Base-by-base conservation (phyloP, 1,140 invertebrate species). In the Ridgeia piscesae region DNA sequence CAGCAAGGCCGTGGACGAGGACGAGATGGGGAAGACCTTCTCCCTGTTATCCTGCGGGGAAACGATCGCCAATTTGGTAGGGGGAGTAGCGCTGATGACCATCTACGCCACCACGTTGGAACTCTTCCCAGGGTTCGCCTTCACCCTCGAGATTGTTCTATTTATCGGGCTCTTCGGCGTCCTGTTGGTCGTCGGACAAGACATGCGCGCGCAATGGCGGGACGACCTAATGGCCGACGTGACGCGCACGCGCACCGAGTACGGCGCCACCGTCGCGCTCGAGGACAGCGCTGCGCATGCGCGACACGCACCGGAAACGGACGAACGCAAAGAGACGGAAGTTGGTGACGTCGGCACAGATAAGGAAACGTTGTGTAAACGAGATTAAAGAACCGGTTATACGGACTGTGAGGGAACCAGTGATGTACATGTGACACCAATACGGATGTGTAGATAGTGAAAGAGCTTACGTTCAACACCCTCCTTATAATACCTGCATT, bases 201-300 rank as follows among this genome's bases (percentile, higher is more conserved):
- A 92, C 35, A 92, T 93, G 92, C 42, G 33, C 11, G 2, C 8
- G 14, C 58, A 33, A 58, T 88, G n/a, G 33, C 34, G 58, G 34
- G 48, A 91, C 27, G 35, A 91, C 89, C 89, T 90, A 21, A 91
- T 77, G 34, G 50, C 58, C 91, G 50, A 89, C 34, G 33, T 89
- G 11, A 27, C 50, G 88, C 33, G 34, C 48, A 0, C 92, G 58
- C 58, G 96, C 95, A 91, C 96, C 95, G 91, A 96, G 94, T 92
- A 96, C 96, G 91, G 93, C 95, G 91, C 94, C 94, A 58, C 94
- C 95, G 33, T 92, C 92, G 91, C 95, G 95, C 93, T 95, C 96
- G 33, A 90, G 14, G 58, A 77, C 2, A 77, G 58, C 58, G 0
- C 58, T 77, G 58, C 0, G 58, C 6, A 1, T 77, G 58, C 14